Base-by-base conservation (phyloP, 2,888 invertebrate species). In the Brachypalpus laphriformis region DNA sequence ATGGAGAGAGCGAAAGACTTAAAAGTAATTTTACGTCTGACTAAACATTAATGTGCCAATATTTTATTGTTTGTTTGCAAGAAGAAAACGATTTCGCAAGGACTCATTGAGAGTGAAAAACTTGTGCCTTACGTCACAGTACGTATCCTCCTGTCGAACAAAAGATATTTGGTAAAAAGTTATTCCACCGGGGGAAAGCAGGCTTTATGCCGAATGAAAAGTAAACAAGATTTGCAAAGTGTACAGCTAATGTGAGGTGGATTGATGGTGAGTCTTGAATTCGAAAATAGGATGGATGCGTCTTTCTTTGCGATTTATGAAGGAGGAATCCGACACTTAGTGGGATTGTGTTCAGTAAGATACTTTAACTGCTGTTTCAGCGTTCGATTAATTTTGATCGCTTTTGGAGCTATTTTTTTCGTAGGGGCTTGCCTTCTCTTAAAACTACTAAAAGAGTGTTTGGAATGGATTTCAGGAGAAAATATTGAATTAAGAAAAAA, bases 31-130 rank as follows among this genome's bases (percentile, higher is more conserved):
- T 91, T 91, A 91, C 91, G 91, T 91, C 91, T 91, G 91, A 91
- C 91, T 91, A 91, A 91, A 91, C 91, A 91, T 91, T 91, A 91
- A 91, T 91, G 91, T 91, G 90, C 91, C 91, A 91, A 91, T 91
- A 91, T 91, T 91, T 91, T 91, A 91, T 91, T 91, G 91, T 91
- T 91, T 91, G 83, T 80, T 83, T 80, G 82, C 5, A 25, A 25
- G 56, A 80, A 68, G 71, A 75, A 70, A 75, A 63, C 68, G 74
- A 78, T 78, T 80, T 56, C 20, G 78, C 68, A 75, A 76, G 75
- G 81, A 82, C 81, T 82, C 81, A 70, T 80, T 66, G 78, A 75
- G 70, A 80, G 51, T 45, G 18, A 37, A 61, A 80, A 80, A 78
- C 74, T 72, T 71, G 18, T 57, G 59, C 65, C 49, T 63, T 61